These are phyloP conservation scores for Drosophila orena DNA, from an alignment of 1,140 invertebrate species.

Conservation along the genomic window DNA sequence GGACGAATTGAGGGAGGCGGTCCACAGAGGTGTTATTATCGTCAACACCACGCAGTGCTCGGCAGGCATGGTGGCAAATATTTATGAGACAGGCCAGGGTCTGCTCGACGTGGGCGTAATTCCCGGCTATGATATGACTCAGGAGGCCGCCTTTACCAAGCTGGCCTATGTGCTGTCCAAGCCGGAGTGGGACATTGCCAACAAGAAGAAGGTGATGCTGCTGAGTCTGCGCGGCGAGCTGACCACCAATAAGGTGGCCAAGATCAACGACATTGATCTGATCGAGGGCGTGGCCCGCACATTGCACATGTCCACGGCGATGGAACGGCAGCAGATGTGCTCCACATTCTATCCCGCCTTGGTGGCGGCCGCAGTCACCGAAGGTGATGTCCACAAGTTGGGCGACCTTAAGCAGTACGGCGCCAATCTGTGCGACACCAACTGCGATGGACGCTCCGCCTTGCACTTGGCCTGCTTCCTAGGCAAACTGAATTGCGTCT, in stretches of 20 bases:
- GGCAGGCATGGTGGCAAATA: constrained; percentile 89
- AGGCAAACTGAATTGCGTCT: constrained; percentile 86
- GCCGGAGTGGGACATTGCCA: constrained; percentile 89
- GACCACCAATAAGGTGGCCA: constrained; percentile 82
- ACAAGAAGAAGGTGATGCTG: constrained; percentile 92
- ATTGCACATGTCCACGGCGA: constrained; percentile 88
- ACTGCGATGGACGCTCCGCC: constrained; percentile 92
- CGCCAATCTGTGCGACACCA: constrained; percentile 90
- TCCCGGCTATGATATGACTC: constrained; percentile 96
- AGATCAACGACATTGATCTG: constrained; percentile 84
- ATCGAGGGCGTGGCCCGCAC: constrained; percentile 89
- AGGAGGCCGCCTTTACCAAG: constrained; percentile 96
- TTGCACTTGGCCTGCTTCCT: constrained; percentile 92
- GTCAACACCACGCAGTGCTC: constrained; percentile 96
- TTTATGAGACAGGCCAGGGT: constrained; percentile 92
- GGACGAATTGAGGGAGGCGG: constrained; percentile 89
- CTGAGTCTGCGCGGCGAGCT: constrained; percentile 89
- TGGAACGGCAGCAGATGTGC: constrained; percentile 89
- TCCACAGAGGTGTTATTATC: constrained; percentile 92
- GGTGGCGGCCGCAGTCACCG: constrained; percentile 89
- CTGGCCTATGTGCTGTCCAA: constrained; percentile 95
- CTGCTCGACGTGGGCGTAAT: constrained; percentile 90
- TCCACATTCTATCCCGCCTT: constrained; percentile 91
- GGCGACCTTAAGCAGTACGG: constrained; percentile 86
- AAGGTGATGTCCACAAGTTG: constrained; percentile 87